Conservation (phyloP, 1,140 invertebrate species). For the Drosophila tropicalis region DNA sequence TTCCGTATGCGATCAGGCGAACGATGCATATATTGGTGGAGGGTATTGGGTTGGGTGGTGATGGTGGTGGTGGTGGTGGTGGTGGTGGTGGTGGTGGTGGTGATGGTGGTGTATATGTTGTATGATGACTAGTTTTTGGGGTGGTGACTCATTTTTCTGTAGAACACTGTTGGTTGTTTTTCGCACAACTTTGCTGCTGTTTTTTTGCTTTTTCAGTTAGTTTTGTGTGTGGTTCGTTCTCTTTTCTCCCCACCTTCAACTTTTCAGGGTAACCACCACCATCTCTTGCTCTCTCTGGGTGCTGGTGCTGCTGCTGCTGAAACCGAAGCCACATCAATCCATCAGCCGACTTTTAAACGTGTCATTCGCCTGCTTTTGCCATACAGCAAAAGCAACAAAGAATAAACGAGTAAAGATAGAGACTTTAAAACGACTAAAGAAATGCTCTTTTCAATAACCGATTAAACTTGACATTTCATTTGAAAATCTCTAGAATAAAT, state of each 20-base stretch:
- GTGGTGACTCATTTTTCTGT: constrained; percentile 9
- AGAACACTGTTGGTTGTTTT: neutral
- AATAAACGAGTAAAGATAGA: neutral
- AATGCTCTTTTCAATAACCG: neutral
- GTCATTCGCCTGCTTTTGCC: constrained; percentile 26
- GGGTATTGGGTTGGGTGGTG: neutral
- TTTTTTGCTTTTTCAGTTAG: neutral
- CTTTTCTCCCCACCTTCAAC: no score
- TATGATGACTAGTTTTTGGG: constrained; percentile 12
- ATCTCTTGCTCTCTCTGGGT: neutral
- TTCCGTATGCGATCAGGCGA: constrained; percentile 7
- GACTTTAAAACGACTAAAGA: neutral
- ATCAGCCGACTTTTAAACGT: constrained; percentile 45
- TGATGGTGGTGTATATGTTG: neutral
- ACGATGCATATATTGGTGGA: neutral
- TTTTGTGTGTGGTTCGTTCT: neutral
- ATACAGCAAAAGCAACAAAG: neutral
- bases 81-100: neutral
- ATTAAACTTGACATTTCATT: no score
- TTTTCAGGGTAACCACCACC: neutral
- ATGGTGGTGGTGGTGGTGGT: neutral
- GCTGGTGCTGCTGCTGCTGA: neutral
- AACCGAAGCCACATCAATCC: constrained; percentile 57
- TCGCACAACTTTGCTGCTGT: constrained; percentile 2
- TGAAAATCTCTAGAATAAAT: no score